Evolutionary conservation across 2,888 invertebrate species (phyloP), one percentile per base, ranked within the genome.

Genomic region (Marronus borbonicus): DNA sequence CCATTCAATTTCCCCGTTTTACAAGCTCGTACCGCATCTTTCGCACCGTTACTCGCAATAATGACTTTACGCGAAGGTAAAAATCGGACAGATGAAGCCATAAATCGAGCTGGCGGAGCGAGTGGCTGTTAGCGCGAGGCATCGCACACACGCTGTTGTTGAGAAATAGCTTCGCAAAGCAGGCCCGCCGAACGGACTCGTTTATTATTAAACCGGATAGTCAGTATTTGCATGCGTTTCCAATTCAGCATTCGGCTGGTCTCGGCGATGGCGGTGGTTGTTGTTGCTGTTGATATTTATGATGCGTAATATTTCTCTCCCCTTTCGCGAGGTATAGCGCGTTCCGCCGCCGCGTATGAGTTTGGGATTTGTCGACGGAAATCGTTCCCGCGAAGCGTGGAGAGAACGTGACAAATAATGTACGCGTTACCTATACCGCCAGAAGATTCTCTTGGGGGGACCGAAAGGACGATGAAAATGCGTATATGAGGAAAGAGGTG

Each of bases 181-280:
- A 62, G 62, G 17, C 65, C 39, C 36, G n/a, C 65, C 39, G n/a
- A 39, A 39, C 65, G 39, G 65, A 65, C 65, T 36, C 65, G 65
- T 65, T 65, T 65, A 65, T 65, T 65, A 65, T 65, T 65, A 65
- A 65, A 65, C 31, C 65, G 65, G 65, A 65, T 65, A 65, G 17
- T n/a, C 44, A 1, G 52, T 39, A 65, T 65, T 65, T 65, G 65
- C 65, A 65, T 65, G 65, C 65, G 65, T 65, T 65, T 39, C 65
- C 65, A 65, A 65, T 65, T 65, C 65, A 8, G 17, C 4, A 17
- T n/a, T 52, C 52, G 17, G 52, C 17, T n/a, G 52, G 52, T 14
- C 14, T 52, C 52, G 52, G n/a, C 52, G n/a, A n/a, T 4, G 52
- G n/a, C 52, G 52, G 52, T 52, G n/a, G 52, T 52, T 52, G 52